Percentiles rank a stretch among this genome's conserved stretches.
phyloP scores from a whole-genome alignment of 2,797 vertebrate genomes.

The Astyanax mexicanus region DNA sequence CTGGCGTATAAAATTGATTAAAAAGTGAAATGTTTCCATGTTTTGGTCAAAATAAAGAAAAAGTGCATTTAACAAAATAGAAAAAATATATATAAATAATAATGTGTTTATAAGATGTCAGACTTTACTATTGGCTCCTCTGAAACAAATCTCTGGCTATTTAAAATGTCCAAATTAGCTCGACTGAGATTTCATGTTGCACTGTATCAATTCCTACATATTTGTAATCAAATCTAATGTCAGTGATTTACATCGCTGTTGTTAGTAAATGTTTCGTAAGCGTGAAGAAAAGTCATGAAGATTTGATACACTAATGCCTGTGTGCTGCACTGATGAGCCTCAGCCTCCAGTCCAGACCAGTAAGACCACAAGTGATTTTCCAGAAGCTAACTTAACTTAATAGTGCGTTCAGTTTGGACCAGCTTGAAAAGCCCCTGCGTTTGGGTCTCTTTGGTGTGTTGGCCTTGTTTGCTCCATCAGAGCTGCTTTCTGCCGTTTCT shows the following conservation, averaged over 20 bases:
- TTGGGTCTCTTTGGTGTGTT: slow-evolving; percentile 17
- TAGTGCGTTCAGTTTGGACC: slow-evolving; percentile 46
- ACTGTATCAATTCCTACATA: too few relatives aligned
- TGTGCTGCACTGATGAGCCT: not conserved
- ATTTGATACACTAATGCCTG: not conserved
- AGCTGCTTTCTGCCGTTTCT: not conserved
- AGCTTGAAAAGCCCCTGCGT: slow-evolving; percentile 39
- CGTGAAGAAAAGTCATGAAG: not conserved
- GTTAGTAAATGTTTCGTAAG: not conserved
- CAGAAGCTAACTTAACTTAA: slow-evolving; percentile 55
- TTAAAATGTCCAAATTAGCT: too few relatives aligned
- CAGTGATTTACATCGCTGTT: not conserved
- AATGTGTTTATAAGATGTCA: too few relatives aligned
- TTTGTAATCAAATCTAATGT: too few relatives aligned
- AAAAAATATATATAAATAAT: too few relatives aligned
- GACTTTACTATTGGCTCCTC: too few relatives aligned
- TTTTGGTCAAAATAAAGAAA: too few relatives aligned
- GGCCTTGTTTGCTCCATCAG: slow-evolving; percentile 38
- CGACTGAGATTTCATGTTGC: too few relatives aligned
- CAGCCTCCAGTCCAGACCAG: slow-evolving; percentile 5
- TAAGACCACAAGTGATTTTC: slow-evolving; percentile 60
- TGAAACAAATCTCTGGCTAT: too few relatives aligned
- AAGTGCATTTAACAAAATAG: too few relatives aligned
- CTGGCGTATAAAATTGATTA: too few relatives aligned
- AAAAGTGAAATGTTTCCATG: too few relatives aligned